Conservation (phyloP, 1,140 invertebrate species). For the Polypedilum vanderplanki region DNA sequence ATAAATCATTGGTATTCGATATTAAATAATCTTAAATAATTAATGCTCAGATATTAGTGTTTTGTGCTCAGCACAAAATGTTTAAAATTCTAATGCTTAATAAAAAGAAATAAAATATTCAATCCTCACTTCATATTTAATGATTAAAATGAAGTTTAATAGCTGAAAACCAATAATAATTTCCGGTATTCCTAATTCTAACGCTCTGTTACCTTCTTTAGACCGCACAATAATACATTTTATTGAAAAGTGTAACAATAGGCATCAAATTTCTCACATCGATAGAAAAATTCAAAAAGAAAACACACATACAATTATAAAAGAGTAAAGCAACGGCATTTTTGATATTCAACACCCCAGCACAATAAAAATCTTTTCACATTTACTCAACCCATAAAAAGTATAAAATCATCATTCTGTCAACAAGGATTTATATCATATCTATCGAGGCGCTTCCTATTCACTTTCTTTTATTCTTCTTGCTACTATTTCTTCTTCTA, state of each 20-base stretch:
- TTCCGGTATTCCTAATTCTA: neutral
- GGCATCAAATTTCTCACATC: neutral
- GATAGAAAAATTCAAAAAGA: neutral
- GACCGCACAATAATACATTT: neutral
- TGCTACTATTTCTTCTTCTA: neutral
- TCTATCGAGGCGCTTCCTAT: neutral
- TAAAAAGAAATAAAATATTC: no score
- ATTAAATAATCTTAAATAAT: no score
- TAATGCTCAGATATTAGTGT: no score
- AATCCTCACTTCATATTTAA: no score
- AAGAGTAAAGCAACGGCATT: neutral
- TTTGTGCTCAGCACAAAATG: no score
- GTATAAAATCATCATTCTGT: slow-evolving; percentile 4
- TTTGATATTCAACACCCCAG: slow-evolving; percentile 1
- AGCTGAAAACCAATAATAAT: neutral
- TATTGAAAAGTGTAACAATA: neutral
- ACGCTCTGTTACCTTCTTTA: neutral
- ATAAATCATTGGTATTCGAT: no score
- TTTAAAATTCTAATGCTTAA: no score
- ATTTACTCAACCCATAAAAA: slow-evolving; percentile 13
- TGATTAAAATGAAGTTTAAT: no score
- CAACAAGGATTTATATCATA: slow-evolving; percentile 6
- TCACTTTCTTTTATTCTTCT: neutral
- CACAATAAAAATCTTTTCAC: slow-evolving; percentile 18
- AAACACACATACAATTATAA: no score